phyloP scores from a whole-genome alignment of 1,140 invertebrate species.

The Nymphalis io region DNA sequence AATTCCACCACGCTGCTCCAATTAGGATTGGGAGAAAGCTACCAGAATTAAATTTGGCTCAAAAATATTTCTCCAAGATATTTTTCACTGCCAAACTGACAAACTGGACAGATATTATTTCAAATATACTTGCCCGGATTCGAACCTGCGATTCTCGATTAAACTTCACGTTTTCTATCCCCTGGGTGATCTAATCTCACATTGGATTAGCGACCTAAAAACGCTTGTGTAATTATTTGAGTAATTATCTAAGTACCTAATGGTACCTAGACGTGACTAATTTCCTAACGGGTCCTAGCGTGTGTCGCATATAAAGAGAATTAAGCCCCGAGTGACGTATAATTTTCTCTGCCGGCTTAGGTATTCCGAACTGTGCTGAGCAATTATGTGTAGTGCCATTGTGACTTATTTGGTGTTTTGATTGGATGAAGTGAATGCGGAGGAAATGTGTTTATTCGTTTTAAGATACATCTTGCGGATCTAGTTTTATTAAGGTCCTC shows the following conservation, averaged over 20 bases:
- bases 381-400: constrained; percentile 27
- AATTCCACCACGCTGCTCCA: too few relatives aligned
- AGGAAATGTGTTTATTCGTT: neutral
- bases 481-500: too few relatives aligned
- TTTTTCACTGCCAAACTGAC: too few relatives aligned
- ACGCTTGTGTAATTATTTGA: constrained; percentile 25
- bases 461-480: neutral
- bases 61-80: too few relatives aligned
- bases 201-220: constrained; percentile 19
- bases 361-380: constrained; percentile 21
- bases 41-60: too few relatives aligned
- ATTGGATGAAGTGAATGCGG: neutral
- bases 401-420: constrained; percentile 9
- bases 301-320: constrained; percentile 36
- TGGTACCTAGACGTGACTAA: constrained; percentile 34
- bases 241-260: constrained; percentile 36
- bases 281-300: constrained; percentile 22
- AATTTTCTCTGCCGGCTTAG: constrained; percentile 29
- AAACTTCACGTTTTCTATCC: too few relatives aligned
- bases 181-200: neutral
- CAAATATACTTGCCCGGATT: too few relatives aligned
- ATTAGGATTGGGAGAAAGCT: too few relatives aligned
- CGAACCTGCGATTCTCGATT: too few relatives aligned
- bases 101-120: too few relatives aligned
- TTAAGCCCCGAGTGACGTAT: constrained; percentile 30